Evolutionary conservation across 2,888 invertebrate genomes (phyloP), one percentile per base, ranked within the genome.

Genomic region (Siphlonurus alternatus): DNA sequence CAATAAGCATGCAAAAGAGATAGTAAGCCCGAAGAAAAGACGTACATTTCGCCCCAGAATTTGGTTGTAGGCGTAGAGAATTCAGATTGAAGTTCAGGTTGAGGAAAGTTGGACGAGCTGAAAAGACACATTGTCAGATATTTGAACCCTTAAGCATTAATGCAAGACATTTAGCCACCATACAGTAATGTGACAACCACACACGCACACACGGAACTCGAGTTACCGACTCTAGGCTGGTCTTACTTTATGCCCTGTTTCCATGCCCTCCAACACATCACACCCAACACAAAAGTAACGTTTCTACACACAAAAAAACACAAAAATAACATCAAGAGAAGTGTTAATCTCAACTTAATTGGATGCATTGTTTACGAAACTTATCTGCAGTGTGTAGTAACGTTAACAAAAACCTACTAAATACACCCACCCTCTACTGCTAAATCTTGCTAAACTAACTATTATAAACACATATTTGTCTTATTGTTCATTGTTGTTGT

Each of bases 21-120:
- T 64, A 71, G 68, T 73, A 70, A 71, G 70, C 72, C 71, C 23
- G n/a, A 22, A 51, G 63, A 66, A 63, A 25, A 65, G 78, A 91
- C 91, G 81, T 91, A 92, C 92, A 88, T 88, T 92, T 92, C 77
- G 81, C 74, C 70, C 75, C 78, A 75, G 84, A 83, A 74, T 87
- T 83, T 76, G 89, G 90, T 81, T 89, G 89, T 76, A 89, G 87
- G 79, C 91, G 86, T 81, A 91, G 83, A 74, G 89, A 86, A 83
- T 92, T 93, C 80, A 91, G 85, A 84, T 90, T 93, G 83, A 92
- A 83, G 83, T 89, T 93, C 83, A 96, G 89, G 86, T 94, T 95
- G 81, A 96, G 88, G 86, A 94, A 96, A 78, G 94, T 96, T 76
- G 96, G 96, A 75, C 96, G 91, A 79, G 95, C 95, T 77, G 73